Evolutionary conservation across 2,797 vertebrate genomes (phyloP).

Genomic region (Anabacerthia variegaticeps): DNA sequence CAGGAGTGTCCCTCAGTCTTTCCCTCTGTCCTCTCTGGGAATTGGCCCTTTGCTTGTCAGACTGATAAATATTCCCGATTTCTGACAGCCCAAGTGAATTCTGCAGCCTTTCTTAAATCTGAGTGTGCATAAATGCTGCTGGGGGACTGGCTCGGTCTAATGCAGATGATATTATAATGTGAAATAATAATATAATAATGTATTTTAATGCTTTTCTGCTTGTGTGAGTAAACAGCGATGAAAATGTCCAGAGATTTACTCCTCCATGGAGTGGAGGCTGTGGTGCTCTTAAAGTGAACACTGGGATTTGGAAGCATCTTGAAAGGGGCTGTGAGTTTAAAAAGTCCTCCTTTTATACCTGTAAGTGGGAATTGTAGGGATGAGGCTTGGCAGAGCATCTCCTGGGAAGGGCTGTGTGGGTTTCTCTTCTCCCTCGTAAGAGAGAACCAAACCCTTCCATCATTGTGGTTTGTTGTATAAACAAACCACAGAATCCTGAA

Average conservation of each 20-base stretch:
- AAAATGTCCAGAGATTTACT: background rate
- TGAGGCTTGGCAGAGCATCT: background rate
- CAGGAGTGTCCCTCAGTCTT: background rate
- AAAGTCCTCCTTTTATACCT: background rate
- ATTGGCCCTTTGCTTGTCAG: background rate
- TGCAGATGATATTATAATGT: background rate
- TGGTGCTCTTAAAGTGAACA: background rate
- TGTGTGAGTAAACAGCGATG: rapidly evolving
- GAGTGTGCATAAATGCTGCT: background rate
- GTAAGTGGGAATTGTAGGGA: background rate
- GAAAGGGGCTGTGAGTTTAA: background rate
- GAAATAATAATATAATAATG: background rate
- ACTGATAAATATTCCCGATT: background rate
- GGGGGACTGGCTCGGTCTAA: background rate
- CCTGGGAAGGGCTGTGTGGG: background rate
- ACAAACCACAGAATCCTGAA: background rate
- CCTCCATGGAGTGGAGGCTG: background rate
- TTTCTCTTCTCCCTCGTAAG: background rate
- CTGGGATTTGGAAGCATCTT: background rate
- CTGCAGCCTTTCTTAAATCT: background rate
- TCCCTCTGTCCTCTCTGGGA: background rate
- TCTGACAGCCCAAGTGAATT: background rate
- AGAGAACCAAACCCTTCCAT: background rate
- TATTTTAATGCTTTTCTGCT: background rate
- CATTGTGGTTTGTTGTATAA: background rate